Conservation (phyloP, 2,797 vertebrate genomes). For the Danio tinwini region DNA sequence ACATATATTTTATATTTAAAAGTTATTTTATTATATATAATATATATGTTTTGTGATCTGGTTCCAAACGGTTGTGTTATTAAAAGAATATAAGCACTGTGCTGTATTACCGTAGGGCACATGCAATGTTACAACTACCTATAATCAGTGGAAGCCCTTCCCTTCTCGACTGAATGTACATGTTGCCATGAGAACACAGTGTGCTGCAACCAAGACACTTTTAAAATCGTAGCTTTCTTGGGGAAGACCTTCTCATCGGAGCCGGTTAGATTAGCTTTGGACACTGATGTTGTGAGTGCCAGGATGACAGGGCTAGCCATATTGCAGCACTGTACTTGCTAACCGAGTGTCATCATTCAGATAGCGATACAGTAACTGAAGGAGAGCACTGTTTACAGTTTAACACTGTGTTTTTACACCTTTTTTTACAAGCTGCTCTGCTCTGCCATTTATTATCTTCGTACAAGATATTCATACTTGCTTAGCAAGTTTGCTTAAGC, state of each 20-base stretch:
- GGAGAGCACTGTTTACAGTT: conserved; percentile 65
- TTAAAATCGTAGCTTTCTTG: conserved; percentile 65
- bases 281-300: conserved; percentile 43
- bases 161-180: conserved; percentile 76
- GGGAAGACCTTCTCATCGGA: conserved; percentile 37
- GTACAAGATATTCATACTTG: conserved; percentile 50
- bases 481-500: conserved; percentile 49
- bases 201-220: conserved; percentile 71
- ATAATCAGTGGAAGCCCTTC: conserved; percentile 63
- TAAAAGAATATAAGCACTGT: conserved; percentile 79
- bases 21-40: conserved; percentile 42
- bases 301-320: conserved; percentile 63
- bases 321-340: conserved; percentile 55
- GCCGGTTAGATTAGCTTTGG: conserved; percentile 45
- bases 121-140: conserved; percentile 75
- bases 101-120: conserved; percentile 72
- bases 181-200: conserved; percentile 66
- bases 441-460: conserved; percentile 59
- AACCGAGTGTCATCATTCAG: conserved; percentile 50
- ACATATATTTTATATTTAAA: conserved; percentile 68
- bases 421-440: conserved; percentile 60
- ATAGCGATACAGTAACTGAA: conserved; percentile 53
- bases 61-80: conserved; percentile 70
- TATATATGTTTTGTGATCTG: conserved; percentile 70
- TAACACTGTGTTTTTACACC: conserved; percentile 65